These are phyloP conservation scores for Syngnathoides biaculeatus DNA, from an alignment of 2,113 vertebrate genomes.

Conservation along the genomic window DNA sequence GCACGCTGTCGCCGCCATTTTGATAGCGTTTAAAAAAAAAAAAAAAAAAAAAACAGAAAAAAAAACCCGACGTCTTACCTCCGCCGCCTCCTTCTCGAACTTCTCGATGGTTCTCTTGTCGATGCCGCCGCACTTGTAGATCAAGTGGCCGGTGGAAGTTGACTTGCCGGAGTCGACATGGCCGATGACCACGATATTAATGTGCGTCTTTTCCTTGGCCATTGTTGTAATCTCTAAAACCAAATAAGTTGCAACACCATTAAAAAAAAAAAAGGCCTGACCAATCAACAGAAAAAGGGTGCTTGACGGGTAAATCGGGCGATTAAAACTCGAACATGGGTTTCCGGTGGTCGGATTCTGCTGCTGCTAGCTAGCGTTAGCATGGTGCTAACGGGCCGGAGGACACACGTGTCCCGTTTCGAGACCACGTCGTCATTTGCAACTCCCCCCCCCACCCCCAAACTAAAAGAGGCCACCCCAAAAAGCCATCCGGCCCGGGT, in stretches of 20 bases:
- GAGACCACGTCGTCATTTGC: conserved; percentile 62
- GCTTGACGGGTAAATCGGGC: not conserved
- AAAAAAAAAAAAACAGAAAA: not conserved
- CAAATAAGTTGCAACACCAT: too few relatives aligned
- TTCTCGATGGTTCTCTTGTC: conserved; percentile 83
- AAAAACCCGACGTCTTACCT: too few relatives aligned
- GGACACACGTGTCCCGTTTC: conserved; percentile 72
- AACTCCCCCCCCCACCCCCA: too few relatives aligned
- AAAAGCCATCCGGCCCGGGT: not conserved
- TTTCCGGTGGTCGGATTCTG: not conserved
- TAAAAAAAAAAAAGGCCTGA: not conserved
- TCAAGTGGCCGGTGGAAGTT: conserved; percentile 78
- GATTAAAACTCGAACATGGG: not conserved
- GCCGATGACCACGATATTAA: conserved; percentile 84
- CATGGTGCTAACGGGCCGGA: conserved; percentile 45
- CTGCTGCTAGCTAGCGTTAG: conserved; percentile 7
- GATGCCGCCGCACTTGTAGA: conserved; percentile 83
- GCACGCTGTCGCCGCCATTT: conserved; percentile 74
- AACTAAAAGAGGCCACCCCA: conserved; percentile 45
- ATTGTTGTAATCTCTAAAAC: conserved; percentile 66
- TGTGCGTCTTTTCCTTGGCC: conserved; percentile 80
- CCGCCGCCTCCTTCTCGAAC: conserved; percentile 81
- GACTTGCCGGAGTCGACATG: conserved; percentile 84
- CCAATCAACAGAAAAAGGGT: not conserved
- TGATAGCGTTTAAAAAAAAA: conserved; percentile 19